Evolutionary conservation across 2,888 invertebrate species (phyloP).

Genomic region (Meganola albula): DNA sequence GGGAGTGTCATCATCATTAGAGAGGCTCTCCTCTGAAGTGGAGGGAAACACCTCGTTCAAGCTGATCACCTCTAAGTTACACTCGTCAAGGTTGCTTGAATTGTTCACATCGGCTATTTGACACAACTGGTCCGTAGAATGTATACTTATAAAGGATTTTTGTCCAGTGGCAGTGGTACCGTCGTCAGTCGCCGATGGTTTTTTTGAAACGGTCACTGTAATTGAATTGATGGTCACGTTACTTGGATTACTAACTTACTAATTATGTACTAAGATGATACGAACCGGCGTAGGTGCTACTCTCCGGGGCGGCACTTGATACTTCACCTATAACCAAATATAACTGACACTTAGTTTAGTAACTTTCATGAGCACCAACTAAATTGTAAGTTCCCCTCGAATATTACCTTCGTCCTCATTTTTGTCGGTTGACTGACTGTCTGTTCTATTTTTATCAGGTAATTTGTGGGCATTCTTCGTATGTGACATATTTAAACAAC

Average conservation of each 20-base stretch:
- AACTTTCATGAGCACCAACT: neutral
- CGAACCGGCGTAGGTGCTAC: constrained; percentile 63
- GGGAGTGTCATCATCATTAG: constrained; percentile 57
- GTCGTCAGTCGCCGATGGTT: constrained; percentile 46
- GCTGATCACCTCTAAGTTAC: constrained; percentile 66
- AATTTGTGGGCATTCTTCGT: constrained; percentile 65
- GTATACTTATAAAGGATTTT: constrained; percentile 70
- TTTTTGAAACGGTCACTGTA: constrained; percentile 67
- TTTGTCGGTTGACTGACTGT: constrained; percentile 39
- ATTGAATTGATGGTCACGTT: constrained; percentile 14
- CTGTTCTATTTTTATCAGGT: constrained; percentile 55
- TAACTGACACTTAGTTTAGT: neutral
- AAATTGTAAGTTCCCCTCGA: constrained; percentile 3
- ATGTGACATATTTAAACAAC: constrained; percentile 72
- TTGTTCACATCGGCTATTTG: constrained; percentile 51
- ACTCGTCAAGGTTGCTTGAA: constrained; percentile 50
- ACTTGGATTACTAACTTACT: neutral
- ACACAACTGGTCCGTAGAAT: constrained; percentile 68
- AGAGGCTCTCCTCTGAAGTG: constrained; percentile 68
- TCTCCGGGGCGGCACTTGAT: constrained; percentile 46
- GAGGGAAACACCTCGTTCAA: constrained; percentile 69
- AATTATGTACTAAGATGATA: constrained; percentile 9
- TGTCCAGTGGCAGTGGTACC: constrained; percentile 48
- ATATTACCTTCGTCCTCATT: constrained; percentile 54
- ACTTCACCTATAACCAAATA: constrained; percentile 50